These are phyloP conservation scores for Elgaria multicarinata DNA, from an alignment of 2,113 vertebrate species.

Conservation along the genomic window DNA sequence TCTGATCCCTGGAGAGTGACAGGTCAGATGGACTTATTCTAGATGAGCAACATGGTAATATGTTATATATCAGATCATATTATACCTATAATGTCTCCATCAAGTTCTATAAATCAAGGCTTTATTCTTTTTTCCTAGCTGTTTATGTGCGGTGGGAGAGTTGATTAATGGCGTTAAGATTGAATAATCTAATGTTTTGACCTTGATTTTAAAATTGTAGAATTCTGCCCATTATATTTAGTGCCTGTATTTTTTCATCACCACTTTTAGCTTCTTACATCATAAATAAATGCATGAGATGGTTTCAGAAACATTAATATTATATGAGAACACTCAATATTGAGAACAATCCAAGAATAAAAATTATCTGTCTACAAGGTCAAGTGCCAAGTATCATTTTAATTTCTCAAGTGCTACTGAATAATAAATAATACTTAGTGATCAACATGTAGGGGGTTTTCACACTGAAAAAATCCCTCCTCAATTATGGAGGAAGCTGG, in stretches of 20 bases:
- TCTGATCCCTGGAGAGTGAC: background rate
- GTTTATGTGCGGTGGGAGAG: background rate
- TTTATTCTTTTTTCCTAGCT: background rate
- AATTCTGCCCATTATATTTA: background rate
- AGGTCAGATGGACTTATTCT: background rate
- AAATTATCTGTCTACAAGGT: slow-evolving; percentile 37
- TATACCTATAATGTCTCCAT: background rate
- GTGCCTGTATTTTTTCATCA: background rate
- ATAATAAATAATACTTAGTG: background rate
- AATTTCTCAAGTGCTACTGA: background rate
- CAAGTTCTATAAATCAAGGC: background rate
- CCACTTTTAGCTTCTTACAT: slow-evolving; percentile 16
- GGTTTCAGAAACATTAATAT: slow-evolving; percentile 41
- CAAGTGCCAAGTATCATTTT: slow-evolving; percentile 25
- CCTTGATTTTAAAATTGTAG: background rate
- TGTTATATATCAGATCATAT: background rate
- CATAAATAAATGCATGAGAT: slow-evolving; percentile 37
- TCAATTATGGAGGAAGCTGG: background rate
- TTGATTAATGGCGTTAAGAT: background rate
- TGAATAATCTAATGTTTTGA: slow-evolving; percentile 1
- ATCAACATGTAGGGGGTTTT: slow-evolving; percentile 8
- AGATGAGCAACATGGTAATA: background rate
- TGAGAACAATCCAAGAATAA: slow-evolving; percentile 25
- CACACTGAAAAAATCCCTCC: background rate
- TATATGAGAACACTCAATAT: slow-evolving; percentile 30